Percentiles rank a stretch among this genome's conserved stretches.
These are phyloP conservation scores for Microctenopoma lineatum DNA, from an alignment of 2,797 vertebrate species.

Conservation along the genomic window DNA sequence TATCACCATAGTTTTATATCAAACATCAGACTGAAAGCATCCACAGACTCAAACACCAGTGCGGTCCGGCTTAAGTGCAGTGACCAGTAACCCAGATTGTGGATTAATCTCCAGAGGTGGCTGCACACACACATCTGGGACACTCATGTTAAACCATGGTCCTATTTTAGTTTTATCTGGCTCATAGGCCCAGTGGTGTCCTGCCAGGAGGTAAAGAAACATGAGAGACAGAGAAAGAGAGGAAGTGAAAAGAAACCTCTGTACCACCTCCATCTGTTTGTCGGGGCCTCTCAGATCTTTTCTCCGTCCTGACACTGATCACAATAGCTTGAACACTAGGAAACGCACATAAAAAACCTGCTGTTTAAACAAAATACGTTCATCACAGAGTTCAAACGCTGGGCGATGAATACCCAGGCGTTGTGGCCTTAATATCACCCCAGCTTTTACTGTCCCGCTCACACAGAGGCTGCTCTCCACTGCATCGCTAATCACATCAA, in stretches of 20 bases:
- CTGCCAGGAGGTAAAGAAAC: not conserved
- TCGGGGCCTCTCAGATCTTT: not conserved
- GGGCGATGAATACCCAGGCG: conserved; percentile 20
- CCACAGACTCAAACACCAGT: conserved; percentile 11
- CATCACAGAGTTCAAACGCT: conserved; percentile 33
- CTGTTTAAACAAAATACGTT: conserved; percentile 26
- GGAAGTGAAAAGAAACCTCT: not conserved
- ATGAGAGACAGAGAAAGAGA: not conserved
- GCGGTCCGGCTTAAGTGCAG: conserved; percentile 19
- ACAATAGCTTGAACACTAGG: not conserved
- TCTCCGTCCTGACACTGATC: not conserved
- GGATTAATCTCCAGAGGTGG: conserved; percentile 53
- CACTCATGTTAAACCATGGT: conserved; percentile 15
- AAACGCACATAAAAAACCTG: conserved; percentile 1
- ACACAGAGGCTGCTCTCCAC: not conserved
- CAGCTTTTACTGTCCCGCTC: not conserved
- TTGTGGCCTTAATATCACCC: conserved; percentile 35
- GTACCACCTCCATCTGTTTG: not conserved
- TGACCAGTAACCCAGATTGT: conserved; percentile 42
- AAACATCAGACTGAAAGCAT: not conserved
- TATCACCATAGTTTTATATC: not conserved
- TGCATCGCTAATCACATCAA: not conserved
- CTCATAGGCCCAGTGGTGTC: conserved; percentile 14
- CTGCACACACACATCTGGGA: conserved; percentile 39
- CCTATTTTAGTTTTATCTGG: conserved; percentile 43